These are phyloP conservation scores for Cephus pulcher DNA, from an alignment of 2,888 invertebrate genomes.

Conservation along the genomic window DNA sequence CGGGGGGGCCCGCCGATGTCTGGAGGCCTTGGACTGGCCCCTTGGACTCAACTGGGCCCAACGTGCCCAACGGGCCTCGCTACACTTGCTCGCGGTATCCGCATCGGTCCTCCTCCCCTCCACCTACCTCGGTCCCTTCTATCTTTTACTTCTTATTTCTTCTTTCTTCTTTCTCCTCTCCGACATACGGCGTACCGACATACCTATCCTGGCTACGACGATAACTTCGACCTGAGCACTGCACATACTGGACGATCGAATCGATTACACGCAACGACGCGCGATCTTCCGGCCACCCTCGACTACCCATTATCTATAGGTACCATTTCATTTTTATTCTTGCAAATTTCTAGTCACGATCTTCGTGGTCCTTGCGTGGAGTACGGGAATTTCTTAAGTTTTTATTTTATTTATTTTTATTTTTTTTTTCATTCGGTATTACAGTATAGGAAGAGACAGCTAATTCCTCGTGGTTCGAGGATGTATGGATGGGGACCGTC, in stretches of 20 bases:
- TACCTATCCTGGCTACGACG: neutral
- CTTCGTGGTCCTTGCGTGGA: neutral
- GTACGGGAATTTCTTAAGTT: neutral
- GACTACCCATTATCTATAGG: neutral
- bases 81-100: conserved; percentile 69
- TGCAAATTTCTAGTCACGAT: neutral
- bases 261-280: conserved; percentile 13
- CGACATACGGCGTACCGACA: neutral
- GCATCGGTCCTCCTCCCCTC: conserved; percentile 37
- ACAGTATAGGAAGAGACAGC: neutral
- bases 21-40: conserved; percentile 55
- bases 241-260: conserved; percentile 11
- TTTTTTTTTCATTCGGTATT: conserved; percentile 36
- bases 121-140: neutral
- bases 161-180: neutral
- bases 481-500: conserved; percentile 65
- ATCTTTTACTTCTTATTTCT: neutral
- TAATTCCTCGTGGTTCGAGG: conserved; percentile 67
- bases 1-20: conserved; percentile 48
- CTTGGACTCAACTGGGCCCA: conserved; percentile 35
- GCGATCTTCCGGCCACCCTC: neutral
- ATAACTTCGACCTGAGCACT: neutral
- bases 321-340: neutral
- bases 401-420: neutral
- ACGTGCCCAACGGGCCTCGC: conserved; percentile 45